Evolutionary conservation across 2,797 vertebrate species (phyloP).

Genomic region (Mionectes olivaceus): DNA sequence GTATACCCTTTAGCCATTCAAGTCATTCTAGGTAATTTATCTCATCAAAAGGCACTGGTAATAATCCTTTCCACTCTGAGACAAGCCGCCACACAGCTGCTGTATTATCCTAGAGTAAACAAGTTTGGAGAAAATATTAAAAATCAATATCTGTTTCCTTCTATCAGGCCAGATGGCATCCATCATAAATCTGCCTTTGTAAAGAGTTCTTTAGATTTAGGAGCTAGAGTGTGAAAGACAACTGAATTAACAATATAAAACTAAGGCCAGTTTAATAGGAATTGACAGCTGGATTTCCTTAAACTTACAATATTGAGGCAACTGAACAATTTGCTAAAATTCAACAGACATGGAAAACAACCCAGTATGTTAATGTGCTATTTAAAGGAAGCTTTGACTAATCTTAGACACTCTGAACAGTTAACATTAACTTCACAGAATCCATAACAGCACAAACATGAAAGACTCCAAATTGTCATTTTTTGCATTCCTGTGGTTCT

Average conservation of each 20-base stretch:
- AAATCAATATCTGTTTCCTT: slow-evolving; percentile 94
- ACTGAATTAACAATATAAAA: slow-evolving; percentile 72
- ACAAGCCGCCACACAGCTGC: slow-evolving; percentile 83
- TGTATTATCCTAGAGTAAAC: slow-evolving; percentile 89
- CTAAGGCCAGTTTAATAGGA: slow-evolving; percentile 45
- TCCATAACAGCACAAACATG: neutral
- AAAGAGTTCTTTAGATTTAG: slow-evolving; percentile 79
- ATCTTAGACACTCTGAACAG: neutral
- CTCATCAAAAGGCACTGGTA: slow-evolving; percentile 86
- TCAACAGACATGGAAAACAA: slow-evolving; percentile 66
- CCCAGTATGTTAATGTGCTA: slow-evolving; percentile 33
- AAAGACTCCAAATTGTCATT: slow-evolving; percentile 23
- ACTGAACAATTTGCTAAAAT: slow-evolving; percentile 72
- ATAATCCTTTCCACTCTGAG: slow-evolving; percentile 86
- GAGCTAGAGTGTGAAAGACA: slow-evolving; percentile 73
- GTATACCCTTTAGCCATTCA: slow-evolving; percentile 88
- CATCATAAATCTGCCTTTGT: slow-evolving; percentile 87
- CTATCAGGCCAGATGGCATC: slow-evolving; percentile 88
- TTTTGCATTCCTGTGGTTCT: slow-evolving; percentile 29
- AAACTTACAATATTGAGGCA: slow-evolving; percentile 65
- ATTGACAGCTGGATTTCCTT: slow-evolving; percentile 71
- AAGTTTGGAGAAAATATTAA: slow-evolving; percentile 91
- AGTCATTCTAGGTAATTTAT: slow-evolving; percentile 88
- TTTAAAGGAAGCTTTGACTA: slow-evolving; percentile 33
- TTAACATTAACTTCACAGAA: neutral